Evolutionary conservation across 92 coral and sea anemone species (phyloP).

Genomic region (Pocillopora meandrina): DNA sequence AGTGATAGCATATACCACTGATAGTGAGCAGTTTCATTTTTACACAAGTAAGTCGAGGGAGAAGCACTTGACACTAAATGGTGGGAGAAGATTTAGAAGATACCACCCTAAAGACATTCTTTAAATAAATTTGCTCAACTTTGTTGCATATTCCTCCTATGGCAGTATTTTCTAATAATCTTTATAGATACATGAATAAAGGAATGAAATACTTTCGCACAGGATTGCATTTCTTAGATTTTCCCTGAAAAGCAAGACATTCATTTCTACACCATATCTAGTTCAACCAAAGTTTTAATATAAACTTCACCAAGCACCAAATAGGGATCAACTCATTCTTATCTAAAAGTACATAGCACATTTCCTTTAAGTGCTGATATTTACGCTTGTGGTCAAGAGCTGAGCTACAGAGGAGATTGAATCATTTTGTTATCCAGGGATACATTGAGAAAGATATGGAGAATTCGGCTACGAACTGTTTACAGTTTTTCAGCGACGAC

Average conservation of each 20-base stretch:
- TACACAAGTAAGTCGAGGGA: conserved; percentile 2
- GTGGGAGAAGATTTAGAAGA: conserved; percentile 1
- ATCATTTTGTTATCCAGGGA: neutral
- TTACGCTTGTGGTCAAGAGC: neutral
- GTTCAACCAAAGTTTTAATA: neutral
- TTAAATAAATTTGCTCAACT: neutral
- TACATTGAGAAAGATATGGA: neutral
- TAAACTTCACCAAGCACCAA: conserved; percentile 25
- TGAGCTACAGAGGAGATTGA: neutral
- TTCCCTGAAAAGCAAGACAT: neutral
- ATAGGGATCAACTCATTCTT: neutral
- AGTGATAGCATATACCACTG: neutral
- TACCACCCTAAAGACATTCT: neutral
- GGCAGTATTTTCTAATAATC: neutral
- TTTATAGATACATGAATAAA: neutral
- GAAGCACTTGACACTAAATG: neutral
- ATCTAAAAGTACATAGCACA: neutral
- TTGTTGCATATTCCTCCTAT: neutral
- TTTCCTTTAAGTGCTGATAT: neutral
- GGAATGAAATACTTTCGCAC: neutral
- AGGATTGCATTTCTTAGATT: neutral
- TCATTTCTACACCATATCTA: conserved; percentile 9
- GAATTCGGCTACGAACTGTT: neutral
- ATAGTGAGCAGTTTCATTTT: neutral
- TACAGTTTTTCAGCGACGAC: neutral